Evolutionary conservation across 1,140 invertebrate genomes (phyloP), one percentile per base, ranked within the genome.

Genomic region (Neodiprion fabricii): DNA sequence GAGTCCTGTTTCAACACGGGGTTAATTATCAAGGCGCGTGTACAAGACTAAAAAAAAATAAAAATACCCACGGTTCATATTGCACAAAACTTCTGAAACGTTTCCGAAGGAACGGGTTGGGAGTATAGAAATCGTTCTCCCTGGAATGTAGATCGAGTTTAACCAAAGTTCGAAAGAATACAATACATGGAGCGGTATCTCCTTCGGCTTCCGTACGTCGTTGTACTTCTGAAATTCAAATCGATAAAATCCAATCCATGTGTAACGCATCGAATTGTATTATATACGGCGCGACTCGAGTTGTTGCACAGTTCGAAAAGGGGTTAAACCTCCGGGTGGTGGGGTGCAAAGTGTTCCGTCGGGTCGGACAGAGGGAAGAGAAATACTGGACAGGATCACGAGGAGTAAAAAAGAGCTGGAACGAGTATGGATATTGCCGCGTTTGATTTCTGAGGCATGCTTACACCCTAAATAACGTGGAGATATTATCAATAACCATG

Each of bases 401-500:
- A 70, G 48, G n/a, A 70, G 68, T 70, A 48, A 28, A 70, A 70
- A 48, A 70, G 68, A 47, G 73, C 61, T 72, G 48, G 71, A 47
- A 75, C 50, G 70, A 61, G 70, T 50, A 72, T 75, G 66, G 77
- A 78, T 82, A 80, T 84, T 79, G 79, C 77, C 82, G 76, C 74
- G 75, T 80, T 84, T 78, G 77, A 76, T 82, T 84, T 75, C 68
- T 80, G 81, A 77, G 81, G 79, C 84, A 85, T 86, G 85, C 85
- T 81, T 83, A 81, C 76, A 76, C 81, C 82, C 84, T 86, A 86
- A 85, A 85, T 85, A 85, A 85, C 84, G 85, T 85, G 87, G 87
- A 84, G 87, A 87, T 85, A 82, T 85, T 86, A 86, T 85, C 82
- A 83, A 85, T 83, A 85, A 86, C 17, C 17, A 21, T 21, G 17